These are phyloP conservation scores for Todiramphus saurophagus DNA, from an alignment of 2,113 vertebrate species.

Conservation along the genomic window DNA sequence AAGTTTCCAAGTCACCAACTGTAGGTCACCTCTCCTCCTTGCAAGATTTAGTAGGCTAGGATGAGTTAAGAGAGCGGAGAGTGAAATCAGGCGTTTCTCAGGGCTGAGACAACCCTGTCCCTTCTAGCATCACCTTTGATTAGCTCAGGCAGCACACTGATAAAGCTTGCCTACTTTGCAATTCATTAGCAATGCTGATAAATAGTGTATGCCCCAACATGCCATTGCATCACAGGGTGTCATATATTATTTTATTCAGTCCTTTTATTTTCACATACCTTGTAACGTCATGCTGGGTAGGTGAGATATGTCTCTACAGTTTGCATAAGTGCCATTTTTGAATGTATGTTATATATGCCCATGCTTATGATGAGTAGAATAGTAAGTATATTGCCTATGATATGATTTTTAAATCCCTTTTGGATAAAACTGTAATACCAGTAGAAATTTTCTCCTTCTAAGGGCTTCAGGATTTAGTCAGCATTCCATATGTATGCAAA, in stretches of 20 bases:
- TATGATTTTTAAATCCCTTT: not conserved
- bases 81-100: not conserved
- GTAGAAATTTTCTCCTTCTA: not conserved
- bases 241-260: not conserved
- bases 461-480: slow-evolving; percentile 26
- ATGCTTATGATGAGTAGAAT: not conserved
- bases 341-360: not conserved
- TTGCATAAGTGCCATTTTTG: slow-evolving; percentile 10
- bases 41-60: not conserved
- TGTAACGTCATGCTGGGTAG: not conserved
- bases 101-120: not conserved
- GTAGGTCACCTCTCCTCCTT: not conserved
- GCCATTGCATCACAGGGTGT: not conserved
- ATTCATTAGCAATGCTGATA: not conserved
- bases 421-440: not conserved
- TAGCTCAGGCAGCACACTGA: not conserved
- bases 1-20: not conserved
- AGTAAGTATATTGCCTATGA: not conserved
- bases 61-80: not conserved
- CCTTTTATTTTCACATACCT: not conserved
- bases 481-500: not conserved
- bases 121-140: not conserved
- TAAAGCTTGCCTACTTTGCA: not conserved
- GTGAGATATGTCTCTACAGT: not conserved
- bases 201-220: not conserved